A percentile compares a stretch with the other conserved stretches of the same genome.
phyloP scores from a whole-genome alignment of 92 coral and sea anemone genomes.

The Porites cylindrica region DNA sequence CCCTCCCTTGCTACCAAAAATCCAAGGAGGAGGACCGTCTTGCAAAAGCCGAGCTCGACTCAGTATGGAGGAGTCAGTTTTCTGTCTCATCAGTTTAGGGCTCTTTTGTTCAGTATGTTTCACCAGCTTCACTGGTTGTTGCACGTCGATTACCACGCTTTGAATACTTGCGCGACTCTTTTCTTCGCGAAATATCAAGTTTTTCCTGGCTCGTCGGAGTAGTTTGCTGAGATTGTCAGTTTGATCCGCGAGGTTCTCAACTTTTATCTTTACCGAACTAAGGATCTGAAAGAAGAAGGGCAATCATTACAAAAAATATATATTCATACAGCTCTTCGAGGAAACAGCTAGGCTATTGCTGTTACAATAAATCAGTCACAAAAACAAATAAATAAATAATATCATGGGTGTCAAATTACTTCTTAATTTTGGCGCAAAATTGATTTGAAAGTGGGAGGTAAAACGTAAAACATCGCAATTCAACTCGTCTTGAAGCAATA shows the following conservation, averaged over 20 bases:
- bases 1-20: slow-evolving; percentile 36
- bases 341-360: no score
- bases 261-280: slow-evolving; percentile 91
- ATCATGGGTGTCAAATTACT: no score
- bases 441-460: no score
- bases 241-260: slow-evolving; percentile 84
- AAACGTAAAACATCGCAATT: no score
- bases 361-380: no score
- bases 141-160: slow-evolving; percentile 73
- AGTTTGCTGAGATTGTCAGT: slow-evolving; percentile 81
- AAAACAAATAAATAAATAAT: no score
- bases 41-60: slow-evolving; percentile 65
- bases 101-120: slow-evolving; percentile 50
- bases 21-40: slow-evolving; percentile 75
- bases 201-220: slow-evolving; percentile 86
- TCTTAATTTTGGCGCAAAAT: no score
- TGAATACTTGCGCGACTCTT: slow-evolving; percentile 88
- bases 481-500: no score
- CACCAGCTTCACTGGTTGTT: slow-evolving; percentile 60
- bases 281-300: slow-evolving; percentile 67
- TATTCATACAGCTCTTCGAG: not conserved
- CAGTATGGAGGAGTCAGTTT: slow-evolving; percentile 75
- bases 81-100: slow-evolving; percentile 68
- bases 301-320: not conserved
- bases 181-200: slow-evolving; percentile 91